Conservation (phyloP, 2,797 vertebrate genomes). For the Rhinogobio ventralis region DNA sequence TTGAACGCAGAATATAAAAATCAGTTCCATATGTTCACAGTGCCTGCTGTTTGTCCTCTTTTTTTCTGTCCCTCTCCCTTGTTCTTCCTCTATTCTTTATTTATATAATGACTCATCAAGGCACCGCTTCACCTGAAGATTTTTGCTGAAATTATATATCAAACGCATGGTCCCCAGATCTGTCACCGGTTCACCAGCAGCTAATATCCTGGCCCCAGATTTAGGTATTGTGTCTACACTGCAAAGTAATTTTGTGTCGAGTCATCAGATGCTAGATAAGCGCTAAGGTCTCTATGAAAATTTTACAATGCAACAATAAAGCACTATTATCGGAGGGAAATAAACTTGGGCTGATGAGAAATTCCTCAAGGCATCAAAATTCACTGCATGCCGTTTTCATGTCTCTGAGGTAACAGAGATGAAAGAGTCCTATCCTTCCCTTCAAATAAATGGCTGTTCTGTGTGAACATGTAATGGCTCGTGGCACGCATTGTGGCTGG, state of each 20-base stretch:
- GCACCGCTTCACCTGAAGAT: conserved; percentile 44
- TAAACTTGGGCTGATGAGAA: conserved; percentile 19
- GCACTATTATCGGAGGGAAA: conserved; percentile 36
- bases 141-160: conserved; percentile 51
- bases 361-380: conserved; percentile 33
- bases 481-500: conserved; percentile 44
- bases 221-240: conserved; percentile 48
- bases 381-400: conserved; percentile 10
- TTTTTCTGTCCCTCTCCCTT: neutral
- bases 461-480: conserved; percentile 40
- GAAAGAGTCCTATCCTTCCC: conserved; percentile 43
- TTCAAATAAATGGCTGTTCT: conserved; percentile 38
- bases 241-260: conserved; percentile 52
- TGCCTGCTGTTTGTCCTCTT: conserved; percentile 11
- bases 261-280: conserved; percentile 48
- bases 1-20: conserved; percentile 43
- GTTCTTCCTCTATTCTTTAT: conserved; percentile 32
- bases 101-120: conserved; percentile 47
- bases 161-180: conserved; percentile 39
- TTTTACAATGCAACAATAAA: conserved; percentile 53
- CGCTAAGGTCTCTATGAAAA: conserved; percentile 35
- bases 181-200: conserved; percentile 29
- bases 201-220: conserved; percentile 49
- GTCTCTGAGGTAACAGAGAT: conserved; percentile 30
- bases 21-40: conserved; percentile 37